Percentiles rank a stretch among this genome's conserved stretches.
Conservation (phyloP, 2,113 vertebrate species). For the Chaenogobius annularis region DNA sequence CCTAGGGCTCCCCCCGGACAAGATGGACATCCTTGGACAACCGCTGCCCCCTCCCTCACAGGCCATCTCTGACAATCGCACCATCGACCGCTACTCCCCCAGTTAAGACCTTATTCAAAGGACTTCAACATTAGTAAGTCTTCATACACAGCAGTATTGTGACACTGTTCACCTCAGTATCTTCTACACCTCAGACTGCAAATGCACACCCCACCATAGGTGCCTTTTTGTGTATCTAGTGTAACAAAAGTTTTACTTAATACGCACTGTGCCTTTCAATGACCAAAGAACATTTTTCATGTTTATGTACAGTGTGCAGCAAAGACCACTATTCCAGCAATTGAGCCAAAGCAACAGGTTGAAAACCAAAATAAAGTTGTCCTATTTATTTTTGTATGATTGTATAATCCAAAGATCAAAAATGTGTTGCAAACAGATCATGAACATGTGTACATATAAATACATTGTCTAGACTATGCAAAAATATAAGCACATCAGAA, state of each 20-base stretch:
- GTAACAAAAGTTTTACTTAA: conserved; percentile 63
- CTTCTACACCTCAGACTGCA: conserved; percentile 73
- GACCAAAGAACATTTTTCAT: conserved; percentile 71
- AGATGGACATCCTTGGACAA: conserved; percentile 87
- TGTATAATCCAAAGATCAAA: conserved; percentile 70
- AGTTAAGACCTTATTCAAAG: conserved; percentile 75
- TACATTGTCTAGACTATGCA: conserved; percentile 54
- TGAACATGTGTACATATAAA: conserved; percentile 72
- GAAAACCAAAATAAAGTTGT: conserved; percentile 72
- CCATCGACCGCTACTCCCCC: conserved; percentile 92
- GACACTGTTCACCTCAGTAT: conserved; percentile 73
- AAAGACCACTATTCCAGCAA: conserved; percentile 57
- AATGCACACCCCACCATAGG: conserved; percentile 67
- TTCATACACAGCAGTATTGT: conserved; percentile 73
- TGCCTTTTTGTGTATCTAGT: conserved; percentile 76
- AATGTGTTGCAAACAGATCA: conserved; percentile 68
- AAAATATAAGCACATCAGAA: conserved; percentile 74
- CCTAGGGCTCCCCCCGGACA: conserved; percentile 90
- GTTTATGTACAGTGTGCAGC: conserved; percentile 74
- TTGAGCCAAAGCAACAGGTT: conserved; percentile 77
- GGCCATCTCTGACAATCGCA: conserved; percentile 80
- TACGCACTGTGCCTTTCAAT: conserved; percentile 67
- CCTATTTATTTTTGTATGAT: conserved; percentile 74
- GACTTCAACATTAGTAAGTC: conserved; percentile 46
- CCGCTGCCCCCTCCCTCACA: conserved; percentile 79